Evolutionary conservation across 2,797 vertebrate species (phyloP).

Genomic region (Perodicticus potto): DNA sequence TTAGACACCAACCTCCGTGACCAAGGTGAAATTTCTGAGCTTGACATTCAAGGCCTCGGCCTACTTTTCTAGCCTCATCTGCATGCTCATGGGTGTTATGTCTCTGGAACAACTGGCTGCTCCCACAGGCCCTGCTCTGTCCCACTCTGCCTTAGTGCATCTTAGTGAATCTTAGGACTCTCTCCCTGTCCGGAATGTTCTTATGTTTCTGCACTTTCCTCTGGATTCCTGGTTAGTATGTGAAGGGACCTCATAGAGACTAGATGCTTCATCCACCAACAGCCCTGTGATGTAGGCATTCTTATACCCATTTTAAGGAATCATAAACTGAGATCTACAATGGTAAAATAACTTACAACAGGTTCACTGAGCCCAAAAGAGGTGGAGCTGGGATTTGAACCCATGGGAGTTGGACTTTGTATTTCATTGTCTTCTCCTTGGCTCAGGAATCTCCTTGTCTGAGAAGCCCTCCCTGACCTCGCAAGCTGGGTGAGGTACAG

Average conservation of each 20-base stretch:
- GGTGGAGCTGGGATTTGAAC: not conserved
- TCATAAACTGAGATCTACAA: not conserved
- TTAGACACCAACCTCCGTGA: not conserved
- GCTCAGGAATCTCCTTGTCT: not conserved
- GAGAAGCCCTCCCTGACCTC: constrained; percentile 59
- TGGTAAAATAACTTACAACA: not conserved
- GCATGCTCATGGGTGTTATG: not conserved
- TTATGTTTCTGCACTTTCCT: rapidly evolving
- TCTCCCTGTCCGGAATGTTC: not conserved
- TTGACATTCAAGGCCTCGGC: constrained; percentile 79
- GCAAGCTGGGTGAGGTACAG: not conserved
- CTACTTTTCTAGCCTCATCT: constrained; percentile 3
- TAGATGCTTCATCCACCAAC: not conserved
- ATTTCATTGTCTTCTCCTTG: not conserved
- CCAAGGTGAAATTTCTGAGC: constrained; percentile 68
- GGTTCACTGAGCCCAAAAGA: not conserved
- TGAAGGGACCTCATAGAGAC: not conserved
- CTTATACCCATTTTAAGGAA: not conserved
- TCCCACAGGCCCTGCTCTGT: not conserved
- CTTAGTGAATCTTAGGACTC: no score
- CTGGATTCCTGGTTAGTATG: not conserved
- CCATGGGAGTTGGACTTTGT: not conserved
- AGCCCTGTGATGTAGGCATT: not conserved
- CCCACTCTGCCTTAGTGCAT: not conserved
- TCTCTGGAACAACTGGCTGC: rapidly evolving